A percentile compares a stretch with the other conserved stretches of the same genome.
Conservation (phyloP, 2,113 vertebrate genomes). For the Microtus oregoni region DNA sequence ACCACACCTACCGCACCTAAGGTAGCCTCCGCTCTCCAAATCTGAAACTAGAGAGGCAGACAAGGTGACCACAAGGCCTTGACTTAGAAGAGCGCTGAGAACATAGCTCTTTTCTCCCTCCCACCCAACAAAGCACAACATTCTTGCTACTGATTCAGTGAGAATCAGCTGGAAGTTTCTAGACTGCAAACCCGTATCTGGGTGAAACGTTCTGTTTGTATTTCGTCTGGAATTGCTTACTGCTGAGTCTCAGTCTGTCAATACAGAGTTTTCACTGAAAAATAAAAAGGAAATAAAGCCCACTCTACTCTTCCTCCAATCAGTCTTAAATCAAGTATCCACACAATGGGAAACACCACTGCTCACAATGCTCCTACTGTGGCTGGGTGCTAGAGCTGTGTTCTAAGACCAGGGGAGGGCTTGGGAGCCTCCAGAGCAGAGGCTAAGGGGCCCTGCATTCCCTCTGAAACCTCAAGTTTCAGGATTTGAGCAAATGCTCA, state of each 20-base stretch:
- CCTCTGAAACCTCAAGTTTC: neutral
- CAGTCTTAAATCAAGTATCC: neutral
- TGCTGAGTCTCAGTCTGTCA: constrained; percentile 5
- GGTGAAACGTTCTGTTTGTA: constrained; percentile 44
- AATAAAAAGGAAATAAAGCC: constrained; percentile 51
- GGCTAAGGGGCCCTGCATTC: fast-evolving
- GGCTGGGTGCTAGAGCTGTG: neutral
- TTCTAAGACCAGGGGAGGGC: fast-evolving
- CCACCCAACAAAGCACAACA: neutral
- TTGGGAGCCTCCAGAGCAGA: neutral
- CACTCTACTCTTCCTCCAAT: neutral
- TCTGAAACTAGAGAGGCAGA: neutral
- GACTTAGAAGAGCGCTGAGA: neutral
- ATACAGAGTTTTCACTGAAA: neutral
- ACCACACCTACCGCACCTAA: neutral
- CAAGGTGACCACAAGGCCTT: neutral
- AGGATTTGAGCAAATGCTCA: neutral
- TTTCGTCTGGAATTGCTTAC: constrained; percentile 53
- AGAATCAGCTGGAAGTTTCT: constrained; percentile 3
- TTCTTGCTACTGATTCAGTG: neutral
- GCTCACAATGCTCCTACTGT: fast-evolving
- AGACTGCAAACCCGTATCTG: constrained; percentile 19
- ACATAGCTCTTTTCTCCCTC: neutral
- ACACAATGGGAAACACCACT: neutral
- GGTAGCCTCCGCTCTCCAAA: neutral